Conservation (phyloP, 2,888 invertebrate species). For the Apodemia duryi region DNA sequence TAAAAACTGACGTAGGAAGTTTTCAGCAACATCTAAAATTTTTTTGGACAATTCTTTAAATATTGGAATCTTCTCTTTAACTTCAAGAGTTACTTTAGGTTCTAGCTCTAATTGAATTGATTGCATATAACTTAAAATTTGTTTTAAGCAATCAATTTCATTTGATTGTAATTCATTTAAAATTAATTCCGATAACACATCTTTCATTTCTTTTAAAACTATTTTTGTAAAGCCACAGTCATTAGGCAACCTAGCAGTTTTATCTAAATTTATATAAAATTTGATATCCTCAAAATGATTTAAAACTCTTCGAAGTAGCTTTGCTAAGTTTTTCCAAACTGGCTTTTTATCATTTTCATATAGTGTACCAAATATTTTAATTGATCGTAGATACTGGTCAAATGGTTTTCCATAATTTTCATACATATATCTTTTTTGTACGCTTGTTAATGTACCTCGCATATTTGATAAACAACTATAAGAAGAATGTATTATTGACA, state of each 20-base stretch:
- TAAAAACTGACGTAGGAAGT: constrained; percentile 22
- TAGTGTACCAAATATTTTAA: constrained; percentile 49
- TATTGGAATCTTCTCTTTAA: constrained; percentile 66
- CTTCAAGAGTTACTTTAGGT: constrained; percentile 49
- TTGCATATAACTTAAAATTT: constrained; percentile 38
- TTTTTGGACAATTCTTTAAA: constrained; percentile 49
- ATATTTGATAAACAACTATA: constrained; percentile 75
- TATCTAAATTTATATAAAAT: constrained; percentile 69
- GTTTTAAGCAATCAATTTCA: constrained; percentile 31
- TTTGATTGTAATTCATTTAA: constrained; percentile 40
- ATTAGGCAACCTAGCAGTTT: constrained; percentile 66
- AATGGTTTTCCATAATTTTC: constrained; percentile 67
- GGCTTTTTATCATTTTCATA: constrained; percentile 33
- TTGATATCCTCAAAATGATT: constrained; percentile 73
- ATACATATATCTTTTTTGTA: constrained; percentile 65
- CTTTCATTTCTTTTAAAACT: constrained; percentile 53
- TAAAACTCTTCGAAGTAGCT: constrained; percentile 53
- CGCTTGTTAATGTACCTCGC: constrained; percentile 69
- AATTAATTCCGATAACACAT: constrained; percentile 27
- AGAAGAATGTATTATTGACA: constrained; percentile 69
- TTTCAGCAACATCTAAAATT: constrained; percentile 35
- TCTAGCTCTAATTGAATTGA: constrained; percentile 42
- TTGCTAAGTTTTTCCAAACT: constrained; percentile 49
- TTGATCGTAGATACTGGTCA: constrained; percentile 48
- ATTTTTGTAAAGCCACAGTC: constrained; percentile 65